These are phyloP conservation scores for Chionodraco myersi DNA, from an alignment of 2,113 vertebrate genomes.

Conservation along the genomic window DNA sequence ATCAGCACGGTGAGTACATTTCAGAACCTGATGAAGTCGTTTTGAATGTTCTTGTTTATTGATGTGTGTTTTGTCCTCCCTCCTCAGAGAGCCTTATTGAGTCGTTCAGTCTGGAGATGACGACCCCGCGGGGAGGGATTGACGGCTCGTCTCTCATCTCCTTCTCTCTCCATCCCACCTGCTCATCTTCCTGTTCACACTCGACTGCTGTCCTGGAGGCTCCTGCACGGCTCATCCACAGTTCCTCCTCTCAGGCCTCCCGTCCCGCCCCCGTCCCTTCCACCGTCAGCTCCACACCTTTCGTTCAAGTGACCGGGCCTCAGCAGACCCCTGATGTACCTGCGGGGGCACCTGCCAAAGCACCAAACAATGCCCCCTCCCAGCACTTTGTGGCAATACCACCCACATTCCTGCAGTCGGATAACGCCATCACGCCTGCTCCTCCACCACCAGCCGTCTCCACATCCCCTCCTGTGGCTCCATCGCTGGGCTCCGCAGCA, in stretches of 20 bases:
- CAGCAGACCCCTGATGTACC: constrained; percentile 90
- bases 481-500: constrained; percentile 77
- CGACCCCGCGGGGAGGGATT: constrained; percentile 75
- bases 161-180: constrained; percentile 83
- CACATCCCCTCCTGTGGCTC: constrained; percentile 52
- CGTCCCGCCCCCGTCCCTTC: constrained; percentile 77
- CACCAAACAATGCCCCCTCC: constrained; percentile 70
- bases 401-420: constrained; percentile 87
- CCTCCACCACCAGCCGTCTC: constrained; percentile 82
- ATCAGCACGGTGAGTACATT: constrained; percentile 84
- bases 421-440: constrained; percentile 76
- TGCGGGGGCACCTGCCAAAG: constrained; percentile 82
- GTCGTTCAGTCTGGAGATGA: constrained; percentile 84
- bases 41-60: constrained; percentile 8
- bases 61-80: background rate
- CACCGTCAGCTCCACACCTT: constrained; percentile 82
- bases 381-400: constrained; percentile 86
- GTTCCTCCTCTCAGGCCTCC: constrained; percentile 76
- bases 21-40: background rate
- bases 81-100: constrained; percentile 87
- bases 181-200: constrained; percentile 80
- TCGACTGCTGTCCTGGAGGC: constrained; percentile 83
- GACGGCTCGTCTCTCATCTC: constrained; percentile 84
- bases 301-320: constrained; percentile 83
- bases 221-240: constrained; percentile 78